Evolutionary conservation across 2,888 invertebrate genomes (phyloP), one percentile per base, ranked within the genome.

Genomic region (Piscicola geometra): DNA sequence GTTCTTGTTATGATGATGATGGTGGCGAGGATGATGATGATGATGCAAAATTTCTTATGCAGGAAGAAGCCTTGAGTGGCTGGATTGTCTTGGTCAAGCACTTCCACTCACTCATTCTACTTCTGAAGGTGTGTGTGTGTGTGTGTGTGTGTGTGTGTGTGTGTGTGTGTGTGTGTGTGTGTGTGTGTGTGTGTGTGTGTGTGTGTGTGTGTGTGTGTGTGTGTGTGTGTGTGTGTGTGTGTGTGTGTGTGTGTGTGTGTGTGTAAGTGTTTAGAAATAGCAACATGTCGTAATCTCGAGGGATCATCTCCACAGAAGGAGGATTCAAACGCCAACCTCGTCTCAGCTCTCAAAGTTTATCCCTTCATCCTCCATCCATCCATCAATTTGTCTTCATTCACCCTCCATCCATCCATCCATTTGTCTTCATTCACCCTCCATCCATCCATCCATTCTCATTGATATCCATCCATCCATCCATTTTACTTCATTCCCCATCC

Each of bases 101-200:
- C 74, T 71, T 80, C 78, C 78, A 80, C 70, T 28, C 78, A 77
- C 21, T 36, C 35, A 69, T 77, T 78, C 73, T 79, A 75, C 25
- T 77, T 77, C 72, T 99, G 98, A 81, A 92, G 91, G 82, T 50
- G 52, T 50, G 12, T 18, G 52, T 15, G 12, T 50, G 52, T 50
- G 12, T 50, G 18, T 50, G 52, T 50, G 12, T 50, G 52, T 50
- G 28, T 66, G 28, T 66, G n/a, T 25, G n/a, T 66, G 12, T 66
- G 67, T 18, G 67, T 25, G 67, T 66, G 67, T 25, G 28, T 18
- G 12, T 66, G 28, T 66, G 12, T 25, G 15, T 66, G 15, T 66
- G 25, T 18, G 67, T 15, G 25, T 66, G 25, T 12, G 12, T 25
- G 25, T n/a, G n/a, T n/a, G n/a, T n/a, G n/a, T n/a, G n/a, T n/a